These are phyloP conservation scores for Melinopterus prodromus DNA, from an alignment of 2,888 invertebrate genomes.

Conservation along the genomic window DNA sequence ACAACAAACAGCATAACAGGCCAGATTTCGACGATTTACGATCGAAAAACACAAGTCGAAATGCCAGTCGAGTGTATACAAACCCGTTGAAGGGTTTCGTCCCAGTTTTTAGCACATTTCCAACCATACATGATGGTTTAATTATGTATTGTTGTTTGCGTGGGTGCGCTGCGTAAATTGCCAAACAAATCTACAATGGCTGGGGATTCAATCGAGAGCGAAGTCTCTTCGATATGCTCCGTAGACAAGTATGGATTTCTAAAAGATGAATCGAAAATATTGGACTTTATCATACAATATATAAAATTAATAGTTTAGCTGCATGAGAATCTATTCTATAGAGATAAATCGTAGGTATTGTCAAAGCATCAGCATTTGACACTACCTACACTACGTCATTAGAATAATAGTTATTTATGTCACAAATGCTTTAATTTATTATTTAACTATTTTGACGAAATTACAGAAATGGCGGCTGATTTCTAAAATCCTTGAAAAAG, in stretches of 20 bases:
- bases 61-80: neutral
- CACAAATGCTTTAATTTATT: too few relatives aligned
- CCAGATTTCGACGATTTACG: neutral
- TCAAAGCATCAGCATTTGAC: too few relatives aligned
- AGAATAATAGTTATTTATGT: too few relatives aligned
- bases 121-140: neutral
- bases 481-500: too few relatives aligned
- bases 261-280: constrained; percentile 35
- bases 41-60: neutral
- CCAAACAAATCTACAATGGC: constrained; percentile 22
- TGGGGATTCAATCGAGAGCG: constrained; percentile 34
- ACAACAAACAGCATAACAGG: neutral
- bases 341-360: too few relatives aligned
- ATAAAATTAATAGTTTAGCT: too few relatives aligned
- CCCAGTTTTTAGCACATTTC: neutral
- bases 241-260: constrained; percentile 37
- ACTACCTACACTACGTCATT: too few relatives aligned
- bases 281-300: too few relatives aligned
- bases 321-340: too few relatives aligned
- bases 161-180: neutral
- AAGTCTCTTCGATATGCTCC: constrained; percentile 37
- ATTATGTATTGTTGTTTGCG: neutral
- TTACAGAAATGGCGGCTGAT: too few relatives aligned
- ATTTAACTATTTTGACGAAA: too few relatives aligned
- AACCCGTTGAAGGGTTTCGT: neutral